Percentiles rank a stretch among this genome's conserved stretches.
Conservation (phyloP, 2,113 vertebrate species). For the Heloderma charlesbogerti region DNA sequence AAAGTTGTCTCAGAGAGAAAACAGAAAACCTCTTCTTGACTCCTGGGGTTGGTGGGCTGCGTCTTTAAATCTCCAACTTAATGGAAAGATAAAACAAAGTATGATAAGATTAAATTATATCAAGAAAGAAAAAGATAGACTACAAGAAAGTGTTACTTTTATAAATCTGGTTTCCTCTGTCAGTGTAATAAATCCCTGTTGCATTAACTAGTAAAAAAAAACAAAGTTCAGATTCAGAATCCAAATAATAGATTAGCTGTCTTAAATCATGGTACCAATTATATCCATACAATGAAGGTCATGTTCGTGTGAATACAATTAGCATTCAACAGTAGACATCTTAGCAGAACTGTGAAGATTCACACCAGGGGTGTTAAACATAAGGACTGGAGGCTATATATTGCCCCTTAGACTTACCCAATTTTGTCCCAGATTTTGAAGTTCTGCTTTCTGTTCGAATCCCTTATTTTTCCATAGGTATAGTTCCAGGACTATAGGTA, state of each 20-base stretch:
- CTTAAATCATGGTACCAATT: conserved; percentile 15
- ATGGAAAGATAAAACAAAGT: not conserved
- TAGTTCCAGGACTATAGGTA: not conserved
- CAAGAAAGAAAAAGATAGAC: not conserved
- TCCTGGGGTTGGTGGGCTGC: not conserved
- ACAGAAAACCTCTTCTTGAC: conserved; percentile 14
- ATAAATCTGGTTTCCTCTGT: conserved; percentile 22
- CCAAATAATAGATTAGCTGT: conserved; percentile 9
- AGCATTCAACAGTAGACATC: not conserved
- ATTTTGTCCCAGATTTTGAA: not conserved
- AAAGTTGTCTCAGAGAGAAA: conserved; percentile 17
- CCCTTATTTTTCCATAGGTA: not conserved
- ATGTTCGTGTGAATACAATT: not conserved
- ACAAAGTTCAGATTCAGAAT: not conserved
- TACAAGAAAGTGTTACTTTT: not conserved
- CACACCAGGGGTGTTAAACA: not conserved
- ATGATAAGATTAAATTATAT: not conserved
- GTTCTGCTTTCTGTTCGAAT: not conserved
- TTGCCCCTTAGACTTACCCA: not conserved
- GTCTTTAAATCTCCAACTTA: not conserved
- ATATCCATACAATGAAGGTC: conserved; percentile 9
- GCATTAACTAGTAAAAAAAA: conserved; percentile 3
- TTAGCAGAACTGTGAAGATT: not conserved
- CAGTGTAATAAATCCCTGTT: not conserved
- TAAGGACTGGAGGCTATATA: not conserved